These are phyloP conservation scores for Polymixis lichenea DNA, from an alignment of 2,888 invertebrate genomes.

Conservation along the genomic window DNA sequence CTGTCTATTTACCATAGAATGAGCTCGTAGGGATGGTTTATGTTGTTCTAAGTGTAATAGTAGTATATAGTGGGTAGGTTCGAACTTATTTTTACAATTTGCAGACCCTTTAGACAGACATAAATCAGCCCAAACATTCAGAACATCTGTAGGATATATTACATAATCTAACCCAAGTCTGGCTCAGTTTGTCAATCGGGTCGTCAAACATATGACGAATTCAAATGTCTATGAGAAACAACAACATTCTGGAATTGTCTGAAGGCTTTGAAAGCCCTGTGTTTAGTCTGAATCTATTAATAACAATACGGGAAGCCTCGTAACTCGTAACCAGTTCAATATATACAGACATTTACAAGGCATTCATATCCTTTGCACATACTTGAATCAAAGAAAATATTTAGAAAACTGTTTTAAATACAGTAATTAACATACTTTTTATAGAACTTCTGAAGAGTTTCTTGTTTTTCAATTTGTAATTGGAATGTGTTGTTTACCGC, in stretches of 20 bases:
- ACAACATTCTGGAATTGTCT: slow-evolving; percentile 27
- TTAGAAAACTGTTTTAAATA: slow-evolving; percentile 37
- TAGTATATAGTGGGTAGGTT: not conserved
- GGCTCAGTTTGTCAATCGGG: not conserved
- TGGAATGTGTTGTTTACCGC: slow-evolving; percentile 25
- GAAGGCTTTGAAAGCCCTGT: slow-evolving; percentile 48
- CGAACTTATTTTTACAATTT: not conserved
- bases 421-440: slow-evolving; percentile 36
- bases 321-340: slow-evolving; percentile 5
- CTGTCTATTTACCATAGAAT: not conserved
- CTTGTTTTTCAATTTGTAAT: slow-evolving; percentile 9
- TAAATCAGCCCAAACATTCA: slow-evolving; percentile 7
- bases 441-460: slow-evolving; percentile 28
- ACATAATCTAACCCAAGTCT: slow-evolving; percentile 1
- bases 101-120: not conserved
- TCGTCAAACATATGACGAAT: slow-evolving; percentile 22
- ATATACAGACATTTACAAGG: slow-evolving; percentile 13
- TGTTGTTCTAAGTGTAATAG: not conserved
- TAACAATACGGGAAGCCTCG: slow-evolving; percentile 34
- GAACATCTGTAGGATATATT: slow-evolving; percentile 19
- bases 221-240: slow-evolving; percentile 16
- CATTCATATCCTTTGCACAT: slow-evolving; percentile 49
- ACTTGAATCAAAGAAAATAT: slow-evolving; percentile 38
- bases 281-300: slow-evolving; percentile 61
- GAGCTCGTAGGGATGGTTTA: too few relatives aligned